Conservation (phyloP, 1,140 invertebrate genomes). For the Globodera ellingtonae region DNA sequence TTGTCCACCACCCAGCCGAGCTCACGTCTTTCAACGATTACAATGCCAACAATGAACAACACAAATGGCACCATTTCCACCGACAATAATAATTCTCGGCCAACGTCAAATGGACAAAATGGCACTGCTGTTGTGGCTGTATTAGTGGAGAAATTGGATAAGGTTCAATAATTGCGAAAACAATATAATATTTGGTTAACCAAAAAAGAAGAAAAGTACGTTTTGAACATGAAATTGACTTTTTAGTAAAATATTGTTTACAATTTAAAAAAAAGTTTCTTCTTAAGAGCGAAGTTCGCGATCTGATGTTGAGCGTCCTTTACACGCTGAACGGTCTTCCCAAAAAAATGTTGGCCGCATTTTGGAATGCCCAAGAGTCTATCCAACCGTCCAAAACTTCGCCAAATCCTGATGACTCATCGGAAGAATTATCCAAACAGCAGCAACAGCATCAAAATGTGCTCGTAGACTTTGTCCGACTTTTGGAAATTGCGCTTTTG, state of each 20-base stretch:
- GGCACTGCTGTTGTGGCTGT: conserved; percentile 23
- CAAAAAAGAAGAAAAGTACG: too few relatives aligned
- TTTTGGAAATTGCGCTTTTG: conserved; percentile 53
- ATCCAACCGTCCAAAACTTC: conserved; percentile 18
- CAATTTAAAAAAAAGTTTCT: conserved; percentile 18
- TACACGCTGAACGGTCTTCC: conserved; percentile 84
- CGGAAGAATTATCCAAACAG: neutral
- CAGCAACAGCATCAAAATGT: conserved; percentile 24
- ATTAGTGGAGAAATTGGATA: conserved; percentile 75
- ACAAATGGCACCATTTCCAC: conserved; percentile 28
- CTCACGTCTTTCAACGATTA: neutral
- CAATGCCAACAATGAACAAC: neutral
- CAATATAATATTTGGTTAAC: neutral
- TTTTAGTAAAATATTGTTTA: neutral
- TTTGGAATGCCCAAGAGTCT: conserved; percentile 40
- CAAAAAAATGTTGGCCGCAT: conserved; percentile 51
- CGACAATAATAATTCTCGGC: conserved; percentile 26
- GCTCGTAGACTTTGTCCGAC: conserved; percentile 50
- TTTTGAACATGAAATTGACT: too few relatives aligned
- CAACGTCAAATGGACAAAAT: neutral
- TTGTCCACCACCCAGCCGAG: neutral
- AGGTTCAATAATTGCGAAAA: conserved; percentile 27
- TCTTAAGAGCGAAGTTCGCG: conserved; percentile 75
- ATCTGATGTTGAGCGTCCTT: conserved; percentile 84
- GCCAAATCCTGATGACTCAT: neutral